A percentile compares a stretch with the other conserved stretches of the same genome.
Conservation (phyloP, 53 echinoderm and acorn worm species). For the Echinarachnius parma region DNA sequence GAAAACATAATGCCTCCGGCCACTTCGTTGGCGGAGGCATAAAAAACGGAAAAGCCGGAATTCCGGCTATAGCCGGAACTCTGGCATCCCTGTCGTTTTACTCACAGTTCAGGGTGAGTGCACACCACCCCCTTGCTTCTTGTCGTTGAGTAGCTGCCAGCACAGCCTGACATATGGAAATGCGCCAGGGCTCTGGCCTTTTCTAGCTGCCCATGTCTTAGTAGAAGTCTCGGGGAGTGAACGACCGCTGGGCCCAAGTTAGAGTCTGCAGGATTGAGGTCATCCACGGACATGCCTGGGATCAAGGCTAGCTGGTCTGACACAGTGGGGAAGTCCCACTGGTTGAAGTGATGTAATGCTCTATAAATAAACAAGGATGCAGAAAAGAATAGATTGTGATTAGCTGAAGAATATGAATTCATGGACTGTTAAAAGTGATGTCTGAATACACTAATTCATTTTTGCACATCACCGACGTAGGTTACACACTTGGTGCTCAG, state of each 20-base stretch:
- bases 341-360: constrained; percentile 70
- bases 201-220: constrained; percentile 59
- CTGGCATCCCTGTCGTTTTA: too few relatives aligned
- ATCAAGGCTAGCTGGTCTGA: constrained; percentile 70
- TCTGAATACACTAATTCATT: too few relatives aligned
- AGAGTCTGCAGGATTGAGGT: constrained; percentile 34
- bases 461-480: too few relatives aligned
- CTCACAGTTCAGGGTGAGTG: constrained; percentile 71
- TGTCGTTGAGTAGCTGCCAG: constrained; percentile 38
- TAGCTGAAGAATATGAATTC: too few relatives aligned
- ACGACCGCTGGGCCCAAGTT: constrained; percentile 40
- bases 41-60: too few relatives aligned
- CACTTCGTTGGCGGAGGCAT: too few relatives aligned
- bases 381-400: too few relatives aligned
- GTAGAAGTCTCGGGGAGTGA: constrained; percentile 48
- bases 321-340: constrained; percentile 63
- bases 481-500: too few relatives aligned
- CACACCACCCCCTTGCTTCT: constrained; percentile 44
- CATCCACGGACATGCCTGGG: constrained; percentile 82
- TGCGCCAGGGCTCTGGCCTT: constrained; percentile 73
- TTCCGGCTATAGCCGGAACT: too few relatives aligned
- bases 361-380: too few relatives aligned
- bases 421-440: too few relatives aligned
- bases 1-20: too few relatives aligned
- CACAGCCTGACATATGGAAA: constrained; percentile 70